Evolutionary conservation across 2,888 invertebrate species (phyloP), one percentile per base, ranked within the genome.

Genomic region (Lasioglossum pauxillum): DNA sequence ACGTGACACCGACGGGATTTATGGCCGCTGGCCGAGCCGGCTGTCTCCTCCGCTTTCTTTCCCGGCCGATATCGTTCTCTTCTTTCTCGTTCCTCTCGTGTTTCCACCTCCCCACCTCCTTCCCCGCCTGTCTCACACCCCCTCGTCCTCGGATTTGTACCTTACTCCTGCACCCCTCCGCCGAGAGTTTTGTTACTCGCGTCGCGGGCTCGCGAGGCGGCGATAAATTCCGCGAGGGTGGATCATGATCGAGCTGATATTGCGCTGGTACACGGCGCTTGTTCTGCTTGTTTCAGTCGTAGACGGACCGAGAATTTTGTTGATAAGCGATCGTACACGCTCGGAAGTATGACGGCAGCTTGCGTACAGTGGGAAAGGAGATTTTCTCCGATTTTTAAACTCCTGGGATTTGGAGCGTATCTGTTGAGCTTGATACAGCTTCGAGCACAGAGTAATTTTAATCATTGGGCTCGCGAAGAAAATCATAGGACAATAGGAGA

Each of bases 1-100:
- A 88, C 89, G 84, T 88, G 91, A 90, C 90, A 83, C 84, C 64
- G 10, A 53, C 79, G 71, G 82, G 84, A 90, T 91, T 90, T 88
- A 90, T 87, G 88, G 88, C 77, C 80, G 83, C 53, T 74, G 67
- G 67, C 67, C 84, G 75, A 64, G 80, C 69, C 31, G 53, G 78
- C 75, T 81, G 83, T 83, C 79, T 79, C 46, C 60, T 49, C n/a
- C 60, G 49, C 31, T 74, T 69, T 64, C 60, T 71, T 78, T 67
- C 46, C 73, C 64, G 57, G 41, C 67, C 35, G 38, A 69, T 69
- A 69, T 46, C 44, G 67, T 44, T 38, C 27, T 49, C 38, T 35
- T 44, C 12, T 27, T 19, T 16, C 3, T 31, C 71, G 23, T 16
- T 44, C 49, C 27, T 60, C 35, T 44, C 14, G 16, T 31, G 19